Conservation (phyloP, 1,140 invertebrate genomes). For the Adelges cooleyi region DNA sequence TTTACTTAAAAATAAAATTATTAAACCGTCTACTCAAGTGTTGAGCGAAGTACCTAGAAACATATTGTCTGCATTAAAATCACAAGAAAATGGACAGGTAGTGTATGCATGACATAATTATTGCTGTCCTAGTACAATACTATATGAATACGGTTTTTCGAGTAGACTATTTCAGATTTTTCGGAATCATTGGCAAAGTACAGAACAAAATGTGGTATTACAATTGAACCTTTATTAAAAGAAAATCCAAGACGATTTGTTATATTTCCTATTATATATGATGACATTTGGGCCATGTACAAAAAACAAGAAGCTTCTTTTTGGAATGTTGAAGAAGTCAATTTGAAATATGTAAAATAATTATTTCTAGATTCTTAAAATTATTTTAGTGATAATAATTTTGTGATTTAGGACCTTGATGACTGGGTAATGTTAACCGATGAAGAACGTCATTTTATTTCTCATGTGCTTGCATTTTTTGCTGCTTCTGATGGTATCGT, state of each 20-base stretch:
- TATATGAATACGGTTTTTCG: neutral
- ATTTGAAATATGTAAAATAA: constrained; percentile 62
- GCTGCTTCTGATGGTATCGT: constrained; percentile 99
- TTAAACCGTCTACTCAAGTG: neutral
- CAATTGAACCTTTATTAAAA: constrained; percentile 71
- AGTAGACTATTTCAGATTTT: neutral
- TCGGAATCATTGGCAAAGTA: neutral
- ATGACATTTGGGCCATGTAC: constrained; percentile 95
- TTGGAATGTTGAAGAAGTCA: constrained; percentile 97
- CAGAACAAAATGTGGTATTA: constrained; percentile 10
- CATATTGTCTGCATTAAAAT: neutral
- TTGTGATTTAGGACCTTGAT: constrained; percentile 54
- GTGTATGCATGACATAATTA: neutral
- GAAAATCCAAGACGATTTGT: constrained; percentile 91
- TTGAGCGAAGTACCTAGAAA: neutral
- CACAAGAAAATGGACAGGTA: neutral
- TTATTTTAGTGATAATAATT: neutral
- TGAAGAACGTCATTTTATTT: constrained; percentile 88
- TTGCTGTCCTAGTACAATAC: neutral
- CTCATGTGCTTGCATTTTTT: constrained; percentile 96
- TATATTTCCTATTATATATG: constrained; percentile 90
- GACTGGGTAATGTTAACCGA: constrained; percentile 80
- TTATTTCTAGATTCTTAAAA: neutral
- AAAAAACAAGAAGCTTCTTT: constrained; percentile 98
- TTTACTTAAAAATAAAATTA: neutral